A percentile compares a stretch with the other conserved stretches of the same genome.
phyloP scores from a whole-genome alignment of 2,113 vertebrate genomes.

The Uria aalge region DNA sequence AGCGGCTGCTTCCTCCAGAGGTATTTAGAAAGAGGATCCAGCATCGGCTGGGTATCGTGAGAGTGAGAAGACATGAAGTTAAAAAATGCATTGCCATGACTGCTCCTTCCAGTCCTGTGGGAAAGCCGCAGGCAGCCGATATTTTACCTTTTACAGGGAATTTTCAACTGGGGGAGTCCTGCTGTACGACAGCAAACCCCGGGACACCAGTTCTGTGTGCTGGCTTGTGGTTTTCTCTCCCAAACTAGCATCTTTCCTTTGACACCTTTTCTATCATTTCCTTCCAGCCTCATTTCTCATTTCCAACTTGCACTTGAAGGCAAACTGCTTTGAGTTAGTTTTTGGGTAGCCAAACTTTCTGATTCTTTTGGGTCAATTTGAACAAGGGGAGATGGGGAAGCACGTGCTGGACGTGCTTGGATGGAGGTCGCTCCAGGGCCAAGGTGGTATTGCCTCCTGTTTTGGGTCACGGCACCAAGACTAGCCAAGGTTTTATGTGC shows the following conservation, averaged over 20 bases:
- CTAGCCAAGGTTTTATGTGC: not conserved
- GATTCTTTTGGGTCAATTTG: not conserved
- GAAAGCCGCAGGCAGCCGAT: not conserved
- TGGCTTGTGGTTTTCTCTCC: not conserved
- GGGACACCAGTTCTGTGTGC: not conserved
- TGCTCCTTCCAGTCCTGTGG: not conserved
- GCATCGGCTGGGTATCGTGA: accelerated
- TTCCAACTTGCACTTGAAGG: not conserved
- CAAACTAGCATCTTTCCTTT: not conserved
- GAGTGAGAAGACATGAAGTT: not conserved
- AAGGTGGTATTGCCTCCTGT: not conserved
- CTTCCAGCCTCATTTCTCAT: not conserved
- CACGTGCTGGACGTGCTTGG: not conserved
- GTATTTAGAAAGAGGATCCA: not conserved
- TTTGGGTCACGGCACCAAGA: accelerated
- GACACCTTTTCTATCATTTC: not conserved
- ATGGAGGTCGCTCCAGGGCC: accelerated
- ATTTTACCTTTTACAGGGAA: not conserved
- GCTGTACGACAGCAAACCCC: not conserved
- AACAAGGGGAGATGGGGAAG: not conserved
- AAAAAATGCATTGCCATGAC: not conserved
- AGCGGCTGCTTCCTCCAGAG: not conserved
- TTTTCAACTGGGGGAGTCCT: not conserved
- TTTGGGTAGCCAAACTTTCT: not conserved
- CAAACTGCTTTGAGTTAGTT: not conserved